phyloP scores from a whole-genome alignment of 2,113 vertebrate genomes.

The Clarias magur region DNA sequence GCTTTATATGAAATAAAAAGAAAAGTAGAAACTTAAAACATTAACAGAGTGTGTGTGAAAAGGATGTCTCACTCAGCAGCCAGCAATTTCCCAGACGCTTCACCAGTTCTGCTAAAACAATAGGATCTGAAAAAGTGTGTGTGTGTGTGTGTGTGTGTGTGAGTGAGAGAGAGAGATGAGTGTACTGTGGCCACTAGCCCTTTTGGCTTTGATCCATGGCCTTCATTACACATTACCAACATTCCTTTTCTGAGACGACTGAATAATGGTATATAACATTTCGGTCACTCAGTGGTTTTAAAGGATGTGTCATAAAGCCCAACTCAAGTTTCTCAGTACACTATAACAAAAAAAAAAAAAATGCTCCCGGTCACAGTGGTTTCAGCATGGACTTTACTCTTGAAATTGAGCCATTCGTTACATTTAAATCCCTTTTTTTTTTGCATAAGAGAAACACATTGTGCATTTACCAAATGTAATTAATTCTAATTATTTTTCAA shows the following conservation, averaged over 20 bases:
- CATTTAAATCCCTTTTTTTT: background rate
- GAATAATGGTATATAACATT: constrained; percentile 4
- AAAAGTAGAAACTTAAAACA: constrained; percentile 7
- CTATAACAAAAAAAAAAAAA: background rate
- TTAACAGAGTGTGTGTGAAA: constrained; percentile 23
- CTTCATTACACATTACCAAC: constrained; percentile 45
- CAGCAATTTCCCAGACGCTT: constrained; percentile 36
- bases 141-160: background rate
- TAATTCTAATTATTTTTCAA: background rate
- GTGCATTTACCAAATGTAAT: background rate
- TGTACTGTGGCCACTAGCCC: constrained; percentile 47
- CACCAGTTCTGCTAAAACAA: constrained; percentile 42
- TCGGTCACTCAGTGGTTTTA: background rate
- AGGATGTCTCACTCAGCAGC: constrained; percentile 21
- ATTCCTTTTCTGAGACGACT: constrained; percentile 43
- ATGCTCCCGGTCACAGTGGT: background rate
- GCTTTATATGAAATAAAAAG: background rate
- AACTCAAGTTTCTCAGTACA: constrained; percentile 11
- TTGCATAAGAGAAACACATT: background rate
- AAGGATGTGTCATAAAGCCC: constrained; percentile 32
- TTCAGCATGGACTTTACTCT: background rate
- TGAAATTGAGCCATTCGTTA: background rate
- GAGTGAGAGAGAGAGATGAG: background rate
- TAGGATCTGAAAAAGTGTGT: constrained; percentile 25
- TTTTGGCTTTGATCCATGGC: constrained; percentile 55